Conservation (phyloP, 2,113 vertebrate species). For the Cyanoramphus novaezelandiae region DNA sequence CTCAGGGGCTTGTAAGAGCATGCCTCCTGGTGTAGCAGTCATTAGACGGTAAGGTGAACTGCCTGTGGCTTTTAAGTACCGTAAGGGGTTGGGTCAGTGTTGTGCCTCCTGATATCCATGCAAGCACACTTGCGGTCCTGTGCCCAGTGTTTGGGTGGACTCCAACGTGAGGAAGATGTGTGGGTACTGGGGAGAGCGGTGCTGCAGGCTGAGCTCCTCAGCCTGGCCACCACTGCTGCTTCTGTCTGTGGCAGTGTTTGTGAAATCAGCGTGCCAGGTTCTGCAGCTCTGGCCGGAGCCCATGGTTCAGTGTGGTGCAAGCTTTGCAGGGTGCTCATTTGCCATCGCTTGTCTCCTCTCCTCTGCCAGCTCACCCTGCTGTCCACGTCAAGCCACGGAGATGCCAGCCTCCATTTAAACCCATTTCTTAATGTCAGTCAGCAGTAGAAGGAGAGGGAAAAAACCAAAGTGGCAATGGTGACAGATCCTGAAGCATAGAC, state of each 20-base stretch:
- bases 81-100: fast-evolving
- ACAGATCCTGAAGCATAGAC: background rate
- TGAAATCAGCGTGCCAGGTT: background rate
- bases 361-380: background rate
- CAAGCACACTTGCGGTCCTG: fast-evolving
- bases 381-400: background rate
- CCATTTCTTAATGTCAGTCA: background rate
- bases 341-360: background rate
- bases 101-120: background rate
- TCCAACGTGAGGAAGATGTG: background rate
- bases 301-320: fast-evolving
- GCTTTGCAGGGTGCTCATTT: background rate
- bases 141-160: fast-evolving
- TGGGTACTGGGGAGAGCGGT: fast-evolving
- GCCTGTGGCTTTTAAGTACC: background rate
- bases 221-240: background rate
- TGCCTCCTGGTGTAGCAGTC: background rate
- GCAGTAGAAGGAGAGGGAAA: background rate
- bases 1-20: background rate
- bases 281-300: fast-evolving
- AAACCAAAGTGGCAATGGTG: fast-evolving
- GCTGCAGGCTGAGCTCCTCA: background rate
- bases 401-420: background rate
- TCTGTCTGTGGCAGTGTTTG: background rate
- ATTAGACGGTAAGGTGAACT: background rate